A percentile compares a stretch with the other conserved stretches of the same genome.
phyloP scores from a whole-genome alignment of 2,113 vertebrate genomes.

The Eudyptes chrysolophus region DNA sequence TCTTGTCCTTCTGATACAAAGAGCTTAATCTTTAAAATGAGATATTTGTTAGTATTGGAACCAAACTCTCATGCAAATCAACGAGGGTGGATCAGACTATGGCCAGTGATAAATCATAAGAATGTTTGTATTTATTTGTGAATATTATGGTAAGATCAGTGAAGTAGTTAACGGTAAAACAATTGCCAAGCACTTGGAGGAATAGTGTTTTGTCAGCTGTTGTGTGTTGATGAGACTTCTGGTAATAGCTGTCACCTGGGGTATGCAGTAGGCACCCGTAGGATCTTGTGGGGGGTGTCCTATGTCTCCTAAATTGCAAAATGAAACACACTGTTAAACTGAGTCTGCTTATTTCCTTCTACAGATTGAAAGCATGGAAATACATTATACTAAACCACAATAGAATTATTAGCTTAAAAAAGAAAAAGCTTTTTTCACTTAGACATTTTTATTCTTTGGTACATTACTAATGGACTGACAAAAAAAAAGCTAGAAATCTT shows the following conservation, averaged over 20 bases:
- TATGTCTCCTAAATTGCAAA: not conserved
- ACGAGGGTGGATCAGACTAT: not conserved
- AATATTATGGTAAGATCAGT: not conserved
- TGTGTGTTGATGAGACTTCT: not conserved
- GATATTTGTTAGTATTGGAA: not conserved
- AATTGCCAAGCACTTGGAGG: not conserved
- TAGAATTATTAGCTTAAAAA: not conserved
- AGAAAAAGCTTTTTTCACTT: not conserved
- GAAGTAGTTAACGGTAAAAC: not conserved
- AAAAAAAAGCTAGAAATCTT: not conserved
- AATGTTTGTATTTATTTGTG: not conserved
- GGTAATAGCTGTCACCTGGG: not conserved
- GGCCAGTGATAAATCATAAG: not conserved
- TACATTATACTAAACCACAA: not conserved
- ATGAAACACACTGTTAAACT: not conserved
- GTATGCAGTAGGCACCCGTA: not conserved
- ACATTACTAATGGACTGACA: not conserved
- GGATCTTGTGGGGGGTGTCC: not conserved
- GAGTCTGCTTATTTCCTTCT: not conserved
- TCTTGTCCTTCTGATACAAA: not conserved
- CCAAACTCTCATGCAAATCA: not conserved
- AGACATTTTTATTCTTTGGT: not conserved
- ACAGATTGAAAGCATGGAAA: not conserved
- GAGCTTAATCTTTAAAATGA: not conserved
- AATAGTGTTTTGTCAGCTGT: not conserved